Conservation (phyloP, 2,888 invertebrate genomes). For the Rotaria magnacalcarata region DNA sequence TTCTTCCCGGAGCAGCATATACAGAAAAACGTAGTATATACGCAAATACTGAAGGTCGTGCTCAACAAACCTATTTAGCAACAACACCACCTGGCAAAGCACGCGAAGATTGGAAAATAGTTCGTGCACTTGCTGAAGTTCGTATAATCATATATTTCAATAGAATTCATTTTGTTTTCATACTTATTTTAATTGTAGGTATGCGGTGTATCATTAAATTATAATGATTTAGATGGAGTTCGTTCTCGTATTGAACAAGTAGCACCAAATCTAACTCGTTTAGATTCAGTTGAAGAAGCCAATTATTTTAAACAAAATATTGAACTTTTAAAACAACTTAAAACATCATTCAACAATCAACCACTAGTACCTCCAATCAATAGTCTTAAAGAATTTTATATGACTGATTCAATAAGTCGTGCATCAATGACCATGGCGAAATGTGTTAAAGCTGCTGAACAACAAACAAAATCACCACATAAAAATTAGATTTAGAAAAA, state of each 20-base stretch:
- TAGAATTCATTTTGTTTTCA: too few relatives aligned
- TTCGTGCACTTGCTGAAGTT: constrained; percentile 90
- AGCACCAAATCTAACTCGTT: constrained; percentile 79
- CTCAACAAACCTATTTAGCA: constrained; percentile 81
- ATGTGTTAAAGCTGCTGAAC: constrained; percentile 76
- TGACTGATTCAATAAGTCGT: constrained; percentile 91
- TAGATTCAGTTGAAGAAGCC: constrained; percentile 77
- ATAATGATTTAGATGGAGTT: constrained; percentile 78
- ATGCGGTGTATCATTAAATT: constrained; percentile 70
- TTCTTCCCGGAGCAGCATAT: constrained; percentile 89
- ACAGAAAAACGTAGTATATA: constrained; percentile 96
- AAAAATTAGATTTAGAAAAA: neutral
- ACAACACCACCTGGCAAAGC: constrained; percentile 86
- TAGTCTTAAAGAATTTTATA: constrained; percentile 70
- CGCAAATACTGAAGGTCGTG: constrained; percentile 93
- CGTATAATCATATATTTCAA: neutral
- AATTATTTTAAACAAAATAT: constrained; percentile 76
- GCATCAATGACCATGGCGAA: constrained; percentile 98
- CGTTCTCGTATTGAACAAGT: constrained; percentile 75
- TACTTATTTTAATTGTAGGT: constrained; percentile 59
- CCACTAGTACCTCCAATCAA: constrained; percentile 40
- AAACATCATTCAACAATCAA: constrained; percentile 35
- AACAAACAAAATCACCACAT: constrained; percentile 17
- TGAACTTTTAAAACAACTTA: constrained; percentile 64
- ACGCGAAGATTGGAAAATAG: constrained; percentile 94